Percentiles rank a stretch among this genome's conserved stretches.
phyloP scores from a whole-genome alignment of 1,140 invertebrate species.

The Bombus soroeensis region DNA sequence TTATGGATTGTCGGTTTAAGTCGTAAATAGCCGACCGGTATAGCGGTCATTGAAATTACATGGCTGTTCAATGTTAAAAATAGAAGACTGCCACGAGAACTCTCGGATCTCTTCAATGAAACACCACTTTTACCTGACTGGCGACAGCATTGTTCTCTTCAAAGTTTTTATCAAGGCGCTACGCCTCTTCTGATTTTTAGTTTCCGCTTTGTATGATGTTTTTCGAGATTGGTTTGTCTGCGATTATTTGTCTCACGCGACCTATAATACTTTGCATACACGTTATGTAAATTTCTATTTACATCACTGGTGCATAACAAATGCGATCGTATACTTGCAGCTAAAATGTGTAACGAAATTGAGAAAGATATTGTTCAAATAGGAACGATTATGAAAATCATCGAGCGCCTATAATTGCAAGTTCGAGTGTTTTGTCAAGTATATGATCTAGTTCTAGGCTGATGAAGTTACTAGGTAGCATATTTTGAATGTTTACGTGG shows the following conservation, averaged over 20 bases:
- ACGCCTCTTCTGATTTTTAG: not conserved
- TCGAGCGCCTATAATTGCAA: not conserved
- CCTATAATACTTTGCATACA: not conserved
- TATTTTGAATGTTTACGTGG: not conserved
- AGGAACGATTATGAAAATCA: not conserved
- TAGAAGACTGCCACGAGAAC: not conserved
- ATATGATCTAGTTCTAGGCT: no score
- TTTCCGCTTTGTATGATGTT: not conserved
- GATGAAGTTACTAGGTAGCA: not conserved
- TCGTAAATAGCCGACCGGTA: not conserved
- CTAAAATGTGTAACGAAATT: no score
- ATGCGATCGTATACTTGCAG: not conserved
- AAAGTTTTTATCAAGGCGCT: not conserved
- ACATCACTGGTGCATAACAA: not conserved
- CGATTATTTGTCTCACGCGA: not conserved
- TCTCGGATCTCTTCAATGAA: not conserved
- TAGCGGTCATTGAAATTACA: not conserved
- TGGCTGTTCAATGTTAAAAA: not conserved
- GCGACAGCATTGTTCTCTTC: not conserved
- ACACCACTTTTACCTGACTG: not conserved
- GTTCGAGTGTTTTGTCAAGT: not conserved
- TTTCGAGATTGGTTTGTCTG: not conserved
- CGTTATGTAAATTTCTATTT: conserved; percentile 1
- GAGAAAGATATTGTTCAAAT: not conserved
- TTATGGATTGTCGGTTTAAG: not conserved